A percentile compares a stretch with the other conserved stretches of the same genome.
phyloP scores from a whole-genome alignment of 2,797 vertebrate species.

The Ciconia nigra region DNA sequence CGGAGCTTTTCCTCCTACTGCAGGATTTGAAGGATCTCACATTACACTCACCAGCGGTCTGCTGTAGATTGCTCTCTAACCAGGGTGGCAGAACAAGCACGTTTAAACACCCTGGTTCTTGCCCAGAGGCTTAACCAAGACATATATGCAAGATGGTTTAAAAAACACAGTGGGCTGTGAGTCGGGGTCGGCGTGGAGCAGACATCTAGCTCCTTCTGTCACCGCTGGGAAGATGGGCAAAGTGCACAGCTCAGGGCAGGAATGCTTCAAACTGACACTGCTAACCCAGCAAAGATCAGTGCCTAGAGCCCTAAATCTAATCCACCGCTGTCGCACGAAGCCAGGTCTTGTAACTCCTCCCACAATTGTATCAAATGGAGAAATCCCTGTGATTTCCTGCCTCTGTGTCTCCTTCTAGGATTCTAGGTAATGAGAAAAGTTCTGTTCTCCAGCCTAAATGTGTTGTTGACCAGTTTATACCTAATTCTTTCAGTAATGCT shows the following conservation, averaged over 20 bases:
- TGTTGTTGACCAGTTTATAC: neutral
- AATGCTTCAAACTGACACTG: neutral
- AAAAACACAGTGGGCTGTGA: neutral
- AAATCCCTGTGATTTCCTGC: neutral
- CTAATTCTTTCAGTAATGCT: neutral
- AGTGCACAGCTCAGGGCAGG: neutral
- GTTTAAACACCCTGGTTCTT: neutral
- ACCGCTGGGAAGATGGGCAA: neutral
- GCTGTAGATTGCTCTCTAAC: neutral
- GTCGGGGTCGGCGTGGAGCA: accelerated
- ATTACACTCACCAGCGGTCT: neutral
- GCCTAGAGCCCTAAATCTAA: neutral
- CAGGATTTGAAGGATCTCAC: neutral
- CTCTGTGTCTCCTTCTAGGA: neutral
- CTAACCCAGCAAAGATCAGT: neutral
- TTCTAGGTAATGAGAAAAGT: neutral
- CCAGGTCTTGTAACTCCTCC: neutral
- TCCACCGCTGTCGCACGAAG: accelerated
- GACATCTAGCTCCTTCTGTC: neutral
- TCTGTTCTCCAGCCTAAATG: neutral
- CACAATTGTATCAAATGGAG: neutral
- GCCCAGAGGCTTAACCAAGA: neutral
- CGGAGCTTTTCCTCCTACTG: neutral
- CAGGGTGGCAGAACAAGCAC: neutral
- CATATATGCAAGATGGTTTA: neutral